Base-by-base conservation (phyloP, 2,888 invertebrate genomes). In the Plebejus argus region DNA sequence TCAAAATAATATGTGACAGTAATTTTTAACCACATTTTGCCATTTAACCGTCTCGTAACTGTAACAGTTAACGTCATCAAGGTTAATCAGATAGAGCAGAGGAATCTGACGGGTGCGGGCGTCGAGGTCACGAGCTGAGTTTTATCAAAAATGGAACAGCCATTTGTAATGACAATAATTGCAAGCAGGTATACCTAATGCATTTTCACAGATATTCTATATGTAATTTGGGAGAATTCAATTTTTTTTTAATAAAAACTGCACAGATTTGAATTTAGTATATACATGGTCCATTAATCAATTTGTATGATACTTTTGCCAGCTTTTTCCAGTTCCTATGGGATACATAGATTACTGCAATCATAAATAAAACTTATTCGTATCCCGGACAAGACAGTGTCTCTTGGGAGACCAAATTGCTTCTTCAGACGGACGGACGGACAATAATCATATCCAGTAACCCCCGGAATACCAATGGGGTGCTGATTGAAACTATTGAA, bases 361-460 rank as follows among this genome's bases (percentile, higher is more conserved):
- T 66, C 78, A 90, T 88, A 90, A 89, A 88, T 86, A 88, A 86
- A 83, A 82, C 82, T 79, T 80, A 81, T 79, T 82, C 81, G 79
- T 82, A 81, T 86, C 81, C 85, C 85, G 80, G 89, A 86, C 91
- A 66, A 66, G 90, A 81, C 82, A 83, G 91, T 91, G 90, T 87
- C 86, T 80, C 83, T 80, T 90, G 89, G 91, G 91, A 91, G 90
- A 90, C 87, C 83, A 88, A 86, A 86, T 82, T 85, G 87, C 91
- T 89, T 91, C 92, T 91, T 91, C 91, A 91, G 90, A 82, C 85
- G 86, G 88, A 88, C 90, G 58, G 58, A 61, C 61, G 66, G 66
- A 66, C 66, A 66, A 66, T 66, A 66, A 66, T 66, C 66, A 66
- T 66, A 66, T 66, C 66, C 66, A 15, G 15, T 2, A 89, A 89